Conservation (phyloP, 2,888 invertebrate genomes). For the Adelognathus sp. region DNA sequence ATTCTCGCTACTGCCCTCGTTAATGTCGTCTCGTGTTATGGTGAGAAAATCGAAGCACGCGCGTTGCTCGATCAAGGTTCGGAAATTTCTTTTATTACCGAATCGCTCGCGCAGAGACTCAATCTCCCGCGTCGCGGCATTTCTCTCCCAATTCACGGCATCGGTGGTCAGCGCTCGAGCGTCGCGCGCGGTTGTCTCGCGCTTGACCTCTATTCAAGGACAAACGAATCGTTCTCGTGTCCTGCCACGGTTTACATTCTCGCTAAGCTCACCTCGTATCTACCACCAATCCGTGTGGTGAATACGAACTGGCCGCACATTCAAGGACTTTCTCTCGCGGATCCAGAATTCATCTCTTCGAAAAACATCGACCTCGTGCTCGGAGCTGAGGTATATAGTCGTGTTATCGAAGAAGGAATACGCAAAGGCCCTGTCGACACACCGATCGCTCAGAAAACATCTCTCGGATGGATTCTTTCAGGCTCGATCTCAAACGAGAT, state of each 20-base stretch:
- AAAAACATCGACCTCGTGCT: conserved; percentile 44
- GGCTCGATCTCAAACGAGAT: conserved; percentile 33
- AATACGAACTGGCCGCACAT: conserved; percentile 33
- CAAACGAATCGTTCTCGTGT: conserved; percentile 21
- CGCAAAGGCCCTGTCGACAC: conserved; percentile 24
- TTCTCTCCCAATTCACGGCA: conserved; percentile 29
- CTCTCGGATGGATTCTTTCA: conserved; percentile 47
- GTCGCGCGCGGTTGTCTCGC: conserved; percentile 18
- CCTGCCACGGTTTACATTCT: conserved; percentile 20
- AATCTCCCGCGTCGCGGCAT: conserved; percentile 7
- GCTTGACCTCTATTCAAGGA: conserved; percentile 25
- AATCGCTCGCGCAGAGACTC: conserved; percentile 23
- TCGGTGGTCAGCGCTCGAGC: conserved; percentile 28
- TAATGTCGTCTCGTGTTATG: neutral
- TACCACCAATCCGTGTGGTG: conserved; percentile 32
- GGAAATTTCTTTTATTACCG: conserved; percentile 20
- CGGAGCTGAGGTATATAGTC: conserved; percentile 44
- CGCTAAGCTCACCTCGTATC: conserved; percentile 23
- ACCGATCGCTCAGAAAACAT: conserved; percentile 37
- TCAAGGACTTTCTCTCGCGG: conserved; percentile 24
- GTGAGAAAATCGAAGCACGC: conserved; percentile 3
- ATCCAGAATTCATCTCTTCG: conserved; percentile 19
- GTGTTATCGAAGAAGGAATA: conserved; percentile 31
- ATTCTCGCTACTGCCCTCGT: conserved; percentile 18
- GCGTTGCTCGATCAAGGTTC: conserved; percentile 19